Evolutionary conservation across 2,113 vertebrate genomes (phyloP).

Genomic region (Lipophrys pholis): DNA sequence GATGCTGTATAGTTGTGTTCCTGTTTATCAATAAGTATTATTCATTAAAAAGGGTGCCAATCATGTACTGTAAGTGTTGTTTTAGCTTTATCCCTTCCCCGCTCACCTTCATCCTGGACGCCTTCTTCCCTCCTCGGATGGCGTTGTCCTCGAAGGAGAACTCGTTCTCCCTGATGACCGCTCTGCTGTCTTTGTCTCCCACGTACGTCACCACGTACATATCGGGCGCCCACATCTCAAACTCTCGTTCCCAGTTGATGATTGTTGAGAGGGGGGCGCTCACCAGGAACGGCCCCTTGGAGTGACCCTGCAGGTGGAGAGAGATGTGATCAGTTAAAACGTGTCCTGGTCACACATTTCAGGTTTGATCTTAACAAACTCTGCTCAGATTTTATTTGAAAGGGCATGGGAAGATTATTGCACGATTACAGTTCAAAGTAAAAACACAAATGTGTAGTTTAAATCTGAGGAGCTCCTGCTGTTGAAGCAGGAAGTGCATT

Average conservation of each 20-base stretch:
- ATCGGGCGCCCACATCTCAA: constrained; percentile 99
- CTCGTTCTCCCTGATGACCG: constrained; percentile 96
- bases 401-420: no score
- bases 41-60: no score
- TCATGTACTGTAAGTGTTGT: no score
- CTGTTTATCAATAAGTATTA: no score
- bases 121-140: constrained; percentile 96
- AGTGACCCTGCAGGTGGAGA: constrained; percentile 88
- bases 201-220: constrained; percentile 98
- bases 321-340: not conserved
- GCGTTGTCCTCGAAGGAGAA: constrained; percentile 98
- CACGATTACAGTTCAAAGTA: no score
- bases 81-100: no score
- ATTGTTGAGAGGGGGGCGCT: constrained; percentile 97
- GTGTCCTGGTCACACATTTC: not conserved
- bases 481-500: constrained; percentile 52
- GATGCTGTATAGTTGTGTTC: no score
- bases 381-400: not conserved
- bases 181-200: constrained; percentile 96
- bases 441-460: not conserved
- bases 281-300: constrained; percentile 97
- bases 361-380: not conserved
- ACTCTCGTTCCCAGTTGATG: constrained; percentile 98
- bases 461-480: not conserved
- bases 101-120: constrained; percentile 94